Conservation (phyloP, 2,888 invertebrate genomes). For the Ochlodes sylvanus region DNA sequence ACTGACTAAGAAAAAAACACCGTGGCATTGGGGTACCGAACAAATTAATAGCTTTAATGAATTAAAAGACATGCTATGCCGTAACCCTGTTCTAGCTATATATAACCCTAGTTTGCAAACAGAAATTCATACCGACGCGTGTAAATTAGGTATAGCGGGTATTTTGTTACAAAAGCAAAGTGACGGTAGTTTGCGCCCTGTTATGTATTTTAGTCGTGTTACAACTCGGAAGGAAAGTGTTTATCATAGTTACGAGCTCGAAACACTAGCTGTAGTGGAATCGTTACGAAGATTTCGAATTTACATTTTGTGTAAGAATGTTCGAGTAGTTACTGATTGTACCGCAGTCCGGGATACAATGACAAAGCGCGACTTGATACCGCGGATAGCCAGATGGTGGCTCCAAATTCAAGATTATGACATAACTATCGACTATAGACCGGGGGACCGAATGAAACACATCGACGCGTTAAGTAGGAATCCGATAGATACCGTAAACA, state of each 20-base stretch:
- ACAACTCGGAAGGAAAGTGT: conserved; percentile 8
- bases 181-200: neutral
- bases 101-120: no score
- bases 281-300: conserved; percentile 24
- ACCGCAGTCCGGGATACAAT: conserved; percentile 14
- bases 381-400: conserved; percentile 47
- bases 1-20: no score
- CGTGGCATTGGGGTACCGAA: no score
- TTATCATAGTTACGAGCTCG: neutral
- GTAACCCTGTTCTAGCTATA: no score
- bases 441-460: conserved; percentile 38
- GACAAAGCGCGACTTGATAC: conserved; percentile 42
- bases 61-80: no score
- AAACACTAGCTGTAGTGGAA: conserved; percentile 27
- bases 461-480: conserved; percentile 42
- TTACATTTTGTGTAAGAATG: conserved; percentile 14
- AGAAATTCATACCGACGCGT: no score
- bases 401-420: conserved; percentile 42
- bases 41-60: no score
- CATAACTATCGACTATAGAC: conserved; percentile 30
- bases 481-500: conserved; percentile 9
- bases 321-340: conserved; percentile 34
- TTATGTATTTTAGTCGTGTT: neutral
- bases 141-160: no score
- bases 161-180: no score